These are phyloP conservation scores for Epicauta chinensis DNA, from an alignment of 1,140 invertebrate genomes.

Conservation along the genomic window DNA sequence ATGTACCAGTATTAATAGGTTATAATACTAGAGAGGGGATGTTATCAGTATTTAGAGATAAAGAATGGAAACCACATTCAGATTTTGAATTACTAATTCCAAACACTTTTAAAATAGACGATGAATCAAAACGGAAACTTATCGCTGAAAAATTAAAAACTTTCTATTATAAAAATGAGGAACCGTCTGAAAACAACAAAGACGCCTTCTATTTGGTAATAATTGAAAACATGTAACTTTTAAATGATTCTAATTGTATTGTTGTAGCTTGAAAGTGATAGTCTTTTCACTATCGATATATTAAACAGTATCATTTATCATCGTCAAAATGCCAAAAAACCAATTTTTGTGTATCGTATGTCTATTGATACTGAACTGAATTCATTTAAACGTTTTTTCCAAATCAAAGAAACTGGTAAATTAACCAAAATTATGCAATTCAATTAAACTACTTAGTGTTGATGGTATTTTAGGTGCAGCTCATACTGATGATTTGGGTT, in stretches of 20 bases:
- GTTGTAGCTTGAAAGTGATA: conserved; percentile 26
- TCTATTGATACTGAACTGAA: no score
- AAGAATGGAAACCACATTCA: neutral
- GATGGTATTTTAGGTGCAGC: conserved; percentile 50
- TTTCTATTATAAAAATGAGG: conserved; percentile 9
- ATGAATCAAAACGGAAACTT: conserved; percentile 37
- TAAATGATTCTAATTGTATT: no score
- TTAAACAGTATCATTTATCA: conserved; percentile 21
- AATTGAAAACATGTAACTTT: no score
- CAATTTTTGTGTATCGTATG: conserved; percentile 49
- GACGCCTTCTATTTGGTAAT: conserved; percentile 24
- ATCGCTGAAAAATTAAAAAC: conserved; percentile 36
- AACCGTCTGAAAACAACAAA: conserved; percentile 33
- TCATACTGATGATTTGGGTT: conserved; percentile 57
- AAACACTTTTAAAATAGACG: conserved; percentile 27
- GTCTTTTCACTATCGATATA: conserved; percentile 17
- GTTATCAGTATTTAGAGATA: conserved; percentile 13
- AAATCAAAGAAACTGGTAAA: neutral
- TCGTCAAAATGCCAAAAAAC: conserved; percentile 32
- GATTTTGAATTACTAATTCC: conserved; percentile 11
- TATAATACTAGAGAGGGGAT: conserved; percentile 35
- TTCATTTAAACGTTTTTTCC: no score
- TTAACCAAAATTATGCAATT: no score
- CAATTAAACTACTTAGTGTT: conserved; percentile 15
- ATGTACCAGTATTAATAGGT: conserved; percentile 35